These are phyloP conservation scores for Xanthorhoe spadicearia DNA, from an alignment of 2,888 invertebrate species.

Conservation along the genomic window DNA sequence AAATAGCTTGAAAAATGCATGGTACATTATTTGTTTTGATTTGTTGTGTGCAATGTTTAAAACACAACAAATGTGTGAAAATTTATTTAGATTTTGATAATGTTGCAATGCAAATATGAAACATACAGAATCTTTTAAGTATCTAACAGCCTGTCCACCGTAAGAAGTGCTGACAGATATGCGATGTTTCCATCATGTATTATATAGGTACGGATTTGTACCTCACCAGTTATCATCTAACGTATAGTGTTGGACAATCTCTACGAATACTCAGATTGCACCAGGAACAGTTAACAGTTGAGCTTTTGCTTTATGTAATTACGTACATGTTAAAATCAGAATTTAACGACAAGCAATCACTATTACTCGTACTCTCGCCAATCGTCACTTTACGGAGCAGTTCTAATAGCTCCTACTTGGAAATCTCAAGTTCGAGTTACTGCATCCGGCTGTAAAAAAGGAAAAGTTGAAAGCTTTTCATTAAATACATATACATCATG, in stretches of 20 bases:
- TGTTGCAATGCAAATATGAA: no score
- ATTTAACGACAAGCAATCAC: slow-evolving; percentile 60
- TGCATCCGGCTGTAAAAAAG: slow-evolving; percentile 62
- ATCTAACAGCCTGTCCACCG: slow-evolving; percentile 50
- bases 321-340: slow-evolving; percentile 48
- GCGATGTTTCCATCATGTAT: not conserved
- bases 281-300: slow-evolving; percentile 12
- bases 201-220: slow-evolving; percentile 4
- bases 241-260: not conserved
- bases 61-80: no score
- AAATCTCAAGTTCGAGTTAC: slow-evolving; percentile 51
- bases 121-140: slow-evolving; percentile 56
- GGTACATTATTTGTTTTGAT: not conserved
- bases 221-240: not conserved
- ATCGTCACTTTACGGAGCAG: slow-evolving; percentile 48
- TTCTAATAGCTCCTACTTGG: slow-evolving; percentile 50
- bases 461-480: slow-evolving; percentile 58
- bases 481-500: slow-evolving; percentile 37
- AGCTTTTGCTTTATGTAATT: slow-evolving; percentile 27
- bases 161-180: slow-evolving; percentile 56
- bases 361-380: slow-evolving; percentile 41
- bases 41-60: not conserved
- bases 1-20: slow-evolving; percentile 4
- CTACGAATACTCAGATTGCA: slow-evolving; percentile 36
- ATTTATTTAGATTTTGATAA: no score